A percentile compares a stretch with the other conserved stretches of the same genome.
Conservation (phyloP, 2,888 invertebrate species). For the Trissoscelio sp. region DNA sequence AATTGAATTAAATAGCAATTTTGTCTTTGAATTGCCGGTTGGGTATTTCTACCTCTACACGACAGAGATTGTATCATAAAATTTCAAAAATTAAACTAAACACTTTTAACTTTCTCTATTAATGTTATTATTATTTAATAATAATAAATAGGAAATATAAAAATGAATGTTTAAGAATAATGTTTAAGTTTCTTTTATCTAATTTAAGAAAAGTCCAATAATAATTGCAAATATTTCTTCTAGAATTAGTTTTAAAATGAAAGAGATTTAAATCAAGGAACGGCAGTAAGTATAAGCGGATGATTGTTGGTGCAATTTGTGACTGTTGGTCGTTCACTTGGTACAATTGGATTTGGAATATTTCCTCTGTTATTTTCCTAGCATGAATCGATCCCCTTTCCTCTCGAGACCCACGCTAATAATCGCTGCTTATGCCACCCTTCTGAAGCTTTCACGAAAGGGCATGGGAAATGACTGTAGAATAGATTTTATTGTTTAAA, state of each 20-base stretch:
- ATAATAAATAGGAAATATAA: too few relatives aligned
- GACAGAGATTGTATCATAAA: too few relatives aligned
- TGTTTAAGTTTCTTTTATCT: too few relatives aligned
- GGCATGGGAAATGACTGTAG: slow-evolving; percentile 45
- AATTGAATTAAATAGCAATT: too few relatives aligned
- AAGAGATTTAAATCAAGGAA: slow-evolving; percentile 41
- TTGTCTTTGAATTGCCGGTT: too few relatives aligned
- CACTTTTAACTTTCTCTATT: too few relatives aligned
- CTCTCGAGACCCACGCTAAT: slow-evolving; percentile 58
- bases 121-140: too few relatives aligned
- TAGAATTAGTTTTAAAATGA: slow-evolving; percentile 18
- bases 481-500: slow-evolving; percentile 48
- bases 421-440: slow-evolving; percentile 61
- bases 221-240: slow-evolving; percentile 16
- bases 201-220: too few relatives aligned
- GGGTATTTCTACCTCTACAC: too few relatives aligned
- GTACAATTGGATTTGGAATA: slow-evolving; percentile 59
- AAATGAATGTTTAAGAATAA: too few relatives aligned
- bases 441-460: slow-evolving; percentile 47
- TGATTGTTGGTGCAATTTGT: slow-evolving; percentile 52
- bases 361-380: slow-evolving; percentile 62
- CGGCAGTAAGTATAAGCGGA: slow-evolving; percentile 38
- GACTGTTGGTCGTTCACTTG: slow-evolving; percentile 51
- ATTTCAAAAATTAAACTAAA: too few relatives aligned
- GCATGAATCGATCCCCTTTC: slow-evolving; percentile 60